phyloP scores from a whole-genome alignment of 1,140 invertebrate genomes.

The Caenorhabditis briggsae region DNA sequence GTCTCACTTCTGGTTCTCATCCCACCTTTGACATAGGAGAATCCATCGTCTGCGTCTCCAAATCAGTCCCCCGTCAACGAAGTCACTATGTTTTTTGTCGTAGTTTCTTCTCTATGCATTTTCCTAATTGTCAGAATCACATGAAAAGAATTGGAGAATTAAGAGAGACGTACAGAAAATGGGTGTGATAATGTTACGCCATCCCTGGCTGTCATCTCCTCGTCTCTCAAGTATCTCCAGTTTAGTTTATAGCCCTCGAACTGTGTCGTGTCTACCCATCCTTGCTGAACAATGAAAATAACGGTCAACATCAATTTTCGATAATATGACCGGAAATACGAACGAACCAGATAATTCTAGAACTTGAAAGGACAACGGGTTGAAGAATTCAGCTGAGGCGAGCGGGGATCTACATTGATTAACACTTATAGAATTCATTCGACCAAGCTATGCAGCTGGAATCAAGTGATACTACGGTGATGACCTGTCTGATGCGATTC shows the following conservation, averaged over 20 bases:
- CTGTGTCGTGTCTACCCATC: conserved; percentile 32
- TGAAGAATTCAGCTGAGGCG: too few species aligned
- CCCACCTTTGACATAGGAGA: conserved; percentile 47
- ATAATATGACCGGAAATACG: neutral
- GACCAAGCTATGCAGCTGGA: too few species aligned
- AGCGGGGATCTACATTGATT: too few species aligned
- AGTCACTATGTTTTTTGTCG: conserved; percentile 31
- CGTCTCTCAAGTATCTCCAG: conserved; percentile 24
- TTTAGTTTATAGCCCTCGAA: conserved; percentile 15
- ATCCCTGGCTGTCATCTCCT: conserved; percentile 9
- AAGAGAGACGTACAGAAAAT: neutral
- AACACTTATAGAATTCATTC: too few species aligned
- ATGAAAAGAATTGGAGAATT: conserved; percentile 12
- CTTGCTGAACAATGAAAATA: conserved; percentile 17
- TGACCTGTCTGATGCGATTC: too few species aligned
- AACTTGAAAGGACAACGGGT: too few species aligned
- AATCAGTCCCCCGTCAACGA: neutral
- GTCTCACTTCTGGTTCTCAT: conserved; percentile 54
- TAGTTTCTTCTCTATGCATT: neutral
- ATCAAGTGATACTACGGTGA: too few species aligned
- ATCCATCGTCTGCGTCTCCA: conserved; percentile 2
- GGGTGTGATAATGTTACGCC: conserved; percentile 44
- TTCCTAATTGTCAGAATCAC: neutral
- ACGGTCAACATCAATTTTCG: neutral
- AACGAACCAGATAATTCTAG: neutral